Conservation (phyloP, 2,888 invertebrate species). For the Prosapia bicincta region DNA sequence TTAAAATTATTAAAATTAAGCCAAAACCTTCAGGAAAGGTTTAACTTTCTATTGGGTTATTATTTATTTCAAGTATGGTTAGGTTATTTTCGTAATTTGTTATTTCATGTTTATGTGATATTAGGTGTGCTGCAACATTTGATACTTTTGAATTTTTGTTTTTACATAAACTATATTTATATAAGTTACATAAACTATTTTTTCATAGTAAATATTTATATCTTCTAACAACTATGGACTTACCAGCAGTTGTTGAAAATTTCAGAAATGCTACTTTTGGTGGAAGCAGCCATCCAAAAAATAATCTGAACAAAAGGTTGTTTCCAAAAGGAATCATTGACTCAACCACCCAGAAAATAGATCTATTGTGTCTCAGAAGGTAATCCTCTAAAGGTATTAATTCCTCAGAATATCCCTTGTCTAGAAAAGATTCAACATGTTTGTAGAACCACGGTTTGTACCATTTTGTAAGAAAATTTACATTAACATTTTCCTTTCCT, state of each 20-base stretch:
- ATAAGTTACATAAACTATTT: no score
- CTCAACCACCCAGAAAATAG: slow-evolving; percentile 71
- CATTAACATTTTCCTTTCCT: slow-evolving; percentile 49
- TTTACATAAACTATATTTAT: no score
- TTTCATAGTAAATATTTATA: no score
- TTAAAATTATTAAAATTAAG: no score
- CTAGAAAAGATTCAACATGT: slow-evolving; percentile 57
- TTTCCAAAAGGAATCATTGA: slow-evolving; percentile 70
- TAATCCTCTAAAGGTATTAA: slow-evolving; percentile 63
- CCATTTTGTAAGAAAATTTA: slow-evolving; percentile 60
- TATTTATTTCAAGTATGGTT: no score
- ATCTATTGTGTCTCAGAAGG: slow-evolving; percentile 60
- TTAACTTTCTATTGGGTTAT: no score
- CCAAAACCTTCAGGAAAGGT: no score
- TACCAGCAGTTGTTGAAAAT: slow-evolving; percentile 64
- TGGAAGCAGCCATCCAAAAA: slow-evolving; percentile 65
- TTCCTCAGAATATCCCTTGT: slow-evolving; percentile 52
- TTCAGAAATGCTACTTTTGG: slow-evolving; percentile 71
- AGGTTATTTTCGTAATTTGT: no score
- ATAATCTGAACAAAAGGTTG: slow-evolving; percentile 55
- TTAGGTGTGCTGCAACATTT: no score
- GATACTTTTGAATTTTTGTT: no score
- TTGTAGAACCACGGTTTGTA: slow-evolving; percentile 72
- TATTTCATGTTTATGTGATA: no score
- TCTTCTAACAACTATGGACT: no score